A percentile compares a stretch with the other conserved stretches of the same genome.
These are phyloP conservation scores for Drosophila grimshawi DNA, from an alignment of 1,140 invertebrate genomes.

Conservation along the genomic window DNA sequence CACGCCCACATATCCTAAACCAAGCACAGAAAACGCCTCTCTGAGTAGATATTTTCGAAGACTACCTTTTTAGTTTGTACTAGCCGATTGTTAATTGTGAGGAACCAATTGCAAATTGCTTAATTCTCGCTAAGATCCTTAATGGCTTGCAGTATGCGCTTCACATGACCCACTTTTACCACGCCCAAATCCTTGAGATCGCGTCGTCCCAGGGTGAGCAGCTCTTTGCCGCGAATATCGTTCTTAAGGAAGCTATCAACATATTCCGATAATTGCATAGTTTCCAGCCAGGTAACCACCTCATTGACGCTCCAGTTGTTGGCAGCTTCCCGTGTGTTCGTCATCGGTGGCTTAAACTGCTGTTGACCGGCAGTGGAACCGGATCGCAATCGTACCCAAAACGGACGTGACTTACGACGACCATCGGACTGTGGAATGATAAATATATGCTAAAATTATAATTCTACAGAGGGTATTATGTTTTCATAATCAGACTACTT, in stretches of 20 bases:
- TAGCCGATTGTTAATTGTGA: slow-evolving; percentile 40
- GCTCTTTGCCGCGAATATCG: slow-evolving; percentile 95
- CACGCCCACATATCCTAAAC: slow-evolving; percentile 17
- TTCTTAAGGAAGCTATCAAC: slow-evolving; percentile 93
- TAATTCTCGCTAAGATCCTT: slow-evolving; percentile 89
- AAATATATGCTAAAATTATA: neutral
- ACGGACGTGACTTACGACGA: slow-evolving; percentile 81
- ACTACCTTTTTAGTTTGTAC: slow-evolving; percentile 64
- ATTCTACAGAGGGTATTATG: too few relatives aligned
- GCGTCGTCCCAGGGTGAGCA: slow-evolving; percentile 92
- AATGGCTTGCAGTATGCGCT: slow-evolving; percentile 96
- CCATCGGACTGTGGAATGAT: slow-evolving; percentile 85
- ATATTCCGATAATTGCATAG: slow-evolving; percentile 94
- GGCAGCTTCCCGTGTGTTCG: slow-evolving; percentile 78
- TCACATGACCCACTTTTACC: slow-evolving; percentile 97
- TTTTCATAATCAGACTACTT: too few relatives aligned
- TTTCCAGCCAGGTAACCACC: slow-evolving; percentile 93
- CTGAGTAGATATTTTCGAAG: slow-evolving; percentile 50
- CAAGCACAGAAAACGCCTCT: slow-evolving; percentile 25
- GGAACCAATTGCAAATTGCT: slow-evolving; percentile 39
- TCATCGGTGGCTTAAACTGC: slow-evolving; percentile 65
- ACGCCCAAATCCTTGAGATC: slow-evolving; percentile 96
- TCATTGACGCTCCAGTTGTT: slow-evolving; percentile 89
- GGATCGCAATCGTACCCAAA: slow-evolving; percentile 85
- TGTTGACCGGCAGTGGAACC: slow-evolving; percentile 85